A percentile compares a stretch with the other conserved stretches of the same genome.
phyloP scores from a whole-genome alignment of 2,113 vertebrate species.

The Galbula dea region DNA sequence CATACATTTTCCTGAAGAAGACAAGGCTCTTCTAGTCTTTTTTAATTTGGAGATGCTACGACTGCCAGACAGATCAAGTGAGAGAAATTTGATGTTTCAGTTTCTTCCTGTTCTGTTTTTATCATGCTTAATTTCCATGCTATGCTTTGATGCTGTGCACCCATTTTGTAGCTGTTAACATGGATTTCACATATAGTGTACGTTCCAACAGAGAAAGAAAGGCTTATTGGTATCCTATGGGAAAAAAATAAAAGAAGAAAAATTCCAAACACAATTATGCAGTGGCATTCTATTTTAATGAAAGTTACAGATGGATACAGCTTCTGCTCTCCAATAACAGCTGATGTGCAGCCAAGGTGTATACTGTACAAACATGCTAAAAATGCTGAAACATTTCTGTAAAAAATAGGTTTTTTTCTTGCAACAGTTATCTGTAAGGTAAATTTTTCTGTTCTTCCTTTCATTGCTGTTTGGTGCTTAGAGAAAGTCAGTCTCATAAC shows the following conservation, averaged over 20 bases:
- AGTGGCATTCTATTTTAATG: slow-evolving; percentile 51
- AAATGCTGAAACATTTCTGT: background rate
- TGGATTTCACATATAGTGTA: background rate
- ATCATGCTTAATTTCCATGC: background rate
- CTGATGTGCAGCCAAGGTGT: slow-evolving; percentile 52
- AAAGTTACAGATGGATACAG: slow-evolving; percentile 55
- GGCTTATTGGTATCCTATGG: background rate
- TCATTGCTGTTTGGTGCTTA: background rate
- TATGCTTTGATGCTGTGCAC: slow-evolving; percentile 1
- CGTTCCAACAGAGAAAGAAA: background rate
- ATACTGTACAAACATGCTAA: slow-evolving; percentile 1
- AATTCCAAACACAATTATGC: slow-evolving; percentile 37
- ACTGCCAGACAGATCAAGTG: background rate
- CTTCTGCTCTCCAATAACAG: slow-evolving; percentile 49
- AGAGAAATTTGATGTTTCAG: slow-evolving; percentile 19
- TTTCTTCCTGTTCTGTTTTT: slow-evolving; percentile 20
- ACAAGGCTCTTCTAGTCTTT: background rate
- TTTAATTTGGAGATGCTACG: background rate
- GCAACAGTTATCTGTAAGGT: background rate
- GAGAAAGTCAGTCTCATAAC: background rate
- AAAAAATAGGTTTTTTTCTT: background rate
- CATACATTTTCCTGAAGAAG: background rate
- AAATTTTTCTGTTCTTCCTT: background rate
- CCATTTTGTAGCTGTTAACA: background rate
- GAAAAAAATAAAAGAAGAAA: background rate